Evolutionary conservation across 1,140 invertebrate species (phyloP), one percentile per base, ranked within the genome.

Genomic region (Colletes latitarsis): DNA sequence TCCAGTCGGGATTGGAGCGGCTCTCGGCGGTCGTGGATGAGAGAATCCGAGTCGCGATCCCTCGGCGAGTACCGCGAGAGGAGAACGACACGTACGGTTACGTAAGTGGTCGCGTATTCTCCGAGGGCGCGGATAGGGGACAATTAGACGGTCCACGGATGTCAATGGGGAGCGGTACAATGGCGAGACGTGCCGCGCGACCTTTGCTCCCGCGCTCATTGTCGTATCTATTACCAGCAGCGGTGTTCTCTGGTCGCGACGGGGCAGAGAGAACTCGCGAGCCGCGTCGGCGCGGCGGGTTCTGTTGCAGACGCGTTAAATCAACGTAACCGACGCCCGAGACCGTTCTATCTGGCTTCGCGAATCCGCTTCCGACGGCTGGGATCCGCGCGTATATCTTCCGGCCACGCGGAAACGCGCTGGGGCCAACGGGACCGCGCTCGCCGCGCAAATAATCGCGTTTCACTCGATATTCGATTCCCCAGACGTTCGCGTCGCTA

Each of bases 101-200:
- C 62, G n/a, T 67, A 74, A 68, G 64, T 58, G 62, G 17, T 66
- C 12, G 60, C 21, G 74, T 76, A 81, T 66, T 85, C 77, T 82
- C 73, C 68, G 68, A 73, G 57, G 78, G 52, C 58, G 58, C 58
- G 63, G 84, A 83, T 83, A 77, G 63, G 66, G 72, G 49, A 86
- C 85, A 87, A 87, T 87, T 86, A 87, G 73, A 86, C 69, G 84
- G 73, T 76, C 49, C 70, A 86, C 53, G 84, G 77, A 79, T 86
- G 77, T 83, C 84, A 86, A 83, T 87, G 77, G 64, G 73, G 68
- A 80, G 62, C 60, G 46, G 21, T 62, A 86, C 77, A 87, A 87
- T 87, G 41, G 72, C 52, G 81, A 78, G 77, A 82, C 67, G 66
- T 63, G 85, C 62, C 57, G 79, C 81, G 76, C 76, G 84, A 87